These are phyloP conservation scores for Hololepta plana DNA, from an alignment of 2,888 invertebrate genomes.

Conservation along the genomic window DNA sequence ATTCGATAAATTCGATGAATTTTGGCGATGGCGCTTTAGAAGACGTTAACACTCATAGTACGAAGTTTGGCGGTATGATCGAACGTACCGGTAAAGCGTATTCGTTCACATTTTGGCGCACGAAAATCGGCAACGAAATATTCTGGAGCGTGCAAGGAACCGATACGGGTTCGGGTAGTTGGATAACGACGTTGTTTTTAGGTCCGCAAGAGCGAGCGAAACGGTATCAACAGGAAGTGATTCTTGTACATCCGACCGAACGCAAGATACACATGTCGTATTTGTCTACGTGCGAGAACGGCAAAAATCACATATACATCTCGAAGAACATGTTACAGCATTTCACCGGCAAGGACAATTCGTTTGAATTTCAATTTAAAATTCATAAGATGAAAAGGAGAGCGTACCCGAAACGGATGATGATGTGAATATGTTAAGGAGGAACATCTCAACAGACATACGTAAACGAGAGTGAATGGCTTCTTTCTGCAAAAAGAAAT, in stretches of 20 bases:
- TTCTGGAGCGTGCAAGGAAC: slow-evolving; percentile 25
- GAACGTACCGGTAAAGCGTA: slow-evolving; percentile 21
- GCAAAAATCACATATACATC: slow-evolving; percentile 21
- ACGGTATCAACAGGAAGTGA: slow-evolving; percentile 21
- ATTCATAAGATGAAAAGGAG: slow-evolving; percentile 18
- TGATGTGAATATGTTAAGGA: too few relatives aligned
- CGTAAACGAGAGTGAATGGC: too few relatives aligned
- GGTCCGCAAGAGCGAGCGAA: slow-evolving; percentile 18
- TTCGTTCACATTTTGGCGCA: slow-evolving; percentile 25
- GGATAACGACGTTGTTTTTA: slow-evolving; percentile 23
- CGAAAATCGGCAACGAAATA: slow-evolving; percentile 21
- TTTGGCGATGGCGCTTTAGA: slow-evolving; percentile 12
- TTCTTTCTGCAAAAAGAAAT: too few relatives aligned
- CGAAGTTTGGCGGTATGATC: slow-evolving; percentile 19
- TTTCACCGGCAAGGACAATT: slow-evolving; percentile 21
- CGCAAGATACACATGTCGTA: slow-evolving; percentile 22
- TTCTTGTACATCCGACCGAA: slow-evolving; percentile 21
- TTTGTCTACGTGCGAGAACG: slow-evolving; percentile 17
- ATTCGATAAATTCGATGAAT: slow-evolving; percentile 7
- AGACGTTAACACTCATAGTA: slow-evolving; percentile 19
- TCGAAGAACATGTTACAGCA: slow-evolving; percentile 20
- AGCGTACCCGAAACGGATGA: too few relatives aligned
- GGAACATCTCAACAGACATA: too few relatives aligned
- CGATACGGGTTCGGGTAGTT: slow-evolving; percentile 17
- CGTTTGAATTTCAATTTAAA: slow-evolving; percentile 21